A percentile compares a stretch with the other conserved stretches of the same genome.
Evolutionary conservation across 2,113 vertebrate genomes (phyloP).

Genomic region (Gobio gobio): DNA sequence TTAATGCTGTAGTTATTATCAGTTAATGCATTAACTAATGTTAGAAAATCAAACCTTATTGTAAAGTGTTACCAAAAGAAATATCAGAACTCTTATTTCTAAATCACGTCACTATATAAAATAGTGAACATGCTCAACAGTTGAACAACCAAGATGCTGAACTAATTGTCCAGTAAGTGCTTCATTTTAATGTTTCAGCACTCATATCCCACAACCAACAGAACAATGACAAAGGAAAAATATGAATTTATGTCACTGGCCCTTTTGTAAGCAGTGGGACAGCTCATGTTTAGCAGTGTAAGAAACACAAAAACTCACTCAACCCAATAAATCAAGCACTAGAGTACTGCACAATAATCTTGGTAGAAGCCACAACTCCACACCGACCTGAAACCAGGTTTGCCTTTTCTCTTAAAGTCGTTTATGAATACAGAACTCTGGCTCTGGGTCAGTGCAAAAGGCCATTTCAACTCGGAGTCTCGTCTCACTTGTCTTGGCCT

Average conservation of each 20-base stretch:
- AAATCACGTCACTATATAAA: not conserved
- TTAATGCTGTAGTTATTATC: not conserved
- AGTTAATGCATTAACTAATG: not conserved
- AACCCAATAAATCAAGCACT: slow-evolving; percentile 21
- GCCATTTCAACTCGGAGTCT: not conserved
- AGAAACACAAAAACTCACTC: not conserved
- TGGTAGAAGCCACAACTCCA: not conserved
- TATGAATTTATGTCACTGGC: not conserved
- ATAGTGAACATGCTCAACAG: not conserved
- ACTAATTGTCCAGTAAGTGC: not conserved
- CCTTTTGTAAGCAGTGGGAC: not conserved
- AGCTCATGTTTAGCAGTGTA: not conserved
- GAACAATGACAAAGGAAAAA: slow-evolving; percentile 3
- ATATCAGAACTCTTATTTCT: not conserved
- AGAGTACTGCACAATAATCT: not conserved
- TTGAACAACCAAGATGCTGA: not conserved
- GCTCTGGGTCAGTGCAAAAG: not conserved
- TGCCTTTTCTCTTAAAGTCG: slow-evolving; percentile 20
- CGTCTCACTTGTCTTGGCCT: slow-evolving; percentile 68
- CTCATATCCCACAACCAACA: slow-evolving; percentile 1
- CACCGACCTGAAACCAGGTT: slow-evolving; percentile 14
- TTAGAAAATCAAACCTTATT: not conserved
- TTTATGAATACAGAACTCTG: slow-evolving; percentile 11
- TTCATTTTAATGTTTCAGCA: not conserved
- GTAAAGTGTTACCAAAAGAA: not conserved